Conservation (phyloP, 2,888 invertebrate genomes). For the Caenorhabditis imperialis region DNA sequence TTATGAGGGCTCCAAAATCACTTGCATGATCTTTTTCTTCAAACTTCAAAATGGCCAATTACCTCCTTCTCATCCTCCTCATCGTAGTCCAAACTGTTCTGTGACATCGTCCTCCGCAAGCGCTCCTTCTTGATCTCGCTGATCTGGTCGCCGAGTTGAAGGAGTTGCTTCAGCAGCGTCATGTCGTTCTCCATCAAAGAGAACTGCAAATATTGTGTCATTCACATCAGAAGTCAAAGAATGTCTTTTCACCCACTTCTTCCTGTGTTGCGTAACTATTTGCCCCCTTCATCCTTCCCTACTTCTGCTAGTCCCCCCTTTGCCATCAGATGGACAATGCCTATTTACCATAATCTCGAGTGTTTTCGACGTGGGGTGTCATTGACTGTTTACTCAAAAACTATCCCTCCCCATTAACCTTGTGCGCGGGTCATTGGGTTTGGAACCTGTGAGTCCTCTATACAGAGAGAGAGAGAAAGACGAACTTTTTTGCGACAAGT, state of each 20-base stretch:
- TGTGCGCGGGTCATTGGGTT: constrained; percentile 48
- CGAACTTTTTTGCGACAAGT: too few relatives aligned
- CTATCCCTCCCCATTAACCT: constrained; percentile 41
- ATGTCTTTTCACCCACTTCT: too few relatives aligned
- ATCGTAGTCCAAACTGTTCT: constrained; percentile 58
- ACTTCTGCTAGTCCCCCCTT: too few relatives aligned
- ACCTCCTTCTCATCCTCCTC: constrained; percentile 61
- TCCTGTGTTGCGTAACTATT: too few relatives aligned
- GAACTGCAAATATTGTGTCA: constrained; percentile 64
- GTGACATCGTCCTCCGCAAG: constrained; percentile 55
- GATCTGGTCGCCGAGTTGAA: constrained; percentile 73
- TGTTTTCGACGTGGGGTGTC: constrained; percentile 46
- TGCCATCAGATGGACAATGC: too few relatives aligned
- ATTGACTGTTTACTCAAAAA: constrained; percentile 52
- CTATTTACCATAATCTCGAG: too few relatives aligned
- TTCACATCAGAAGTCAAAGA: too few relatives aligned
- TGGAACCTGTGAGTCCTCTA: too few relatives aligned
- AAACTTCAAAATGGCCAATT: neutral
- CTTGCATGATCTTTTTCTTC: too few relatives aligned
- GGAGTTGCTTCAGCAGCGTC: constrained; percentile 74
- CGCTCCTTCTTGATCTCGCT: constrained; percentile 63
- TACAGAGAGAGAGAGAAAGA: too few relatives aligned
- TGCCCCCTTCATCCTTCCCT: too few relatives aligned
- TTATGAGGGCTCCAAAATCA: too few relatives aligned
- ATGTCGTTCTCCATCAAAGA: constrained; percentile 77